Evolutionary conservation across 2,888 invertebrate species (phyloP).

Genomic region (Pseudeuparius sepicola): DNA sequence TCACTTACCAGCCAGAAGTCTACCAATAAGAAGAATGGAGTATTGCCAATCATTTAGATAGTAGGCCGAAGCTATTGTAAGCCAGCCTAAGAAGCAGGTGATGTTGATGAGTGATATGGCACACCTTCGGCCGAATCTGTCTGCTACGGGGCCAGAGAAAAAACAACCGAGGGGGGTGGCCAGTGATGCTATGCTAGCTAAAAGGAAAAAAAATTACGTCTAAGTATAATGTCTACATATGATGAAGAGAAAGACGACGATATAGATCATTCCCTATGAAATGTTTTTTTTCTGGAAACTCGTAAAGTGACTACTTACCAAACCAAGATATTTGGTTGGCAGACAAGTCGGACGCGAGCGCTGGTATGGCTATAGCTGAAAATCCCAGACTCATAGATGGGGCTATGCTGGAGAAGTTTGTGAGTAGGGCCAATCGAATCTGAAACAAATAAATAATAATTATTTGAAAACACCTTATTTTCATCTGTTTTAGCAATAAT

Average conservation of each 20-base stretch:
- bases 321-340: conserved; percentile 45
- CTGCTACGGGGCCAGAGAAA: conserved; percentile 42
- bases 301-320: too few relatives aligned
- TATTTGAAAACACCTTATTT: too few relatives aligned
- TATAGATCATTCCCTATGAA: too few relatives aligned
- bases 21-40: conserved; percentile 38
- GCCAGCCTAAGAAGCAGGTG: conserved; percentile 44
- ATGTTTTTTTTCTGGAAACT: too few relatives aligned
- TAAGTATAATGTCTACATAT: too few relatives aligned
- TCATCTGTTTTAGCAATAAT: too few relatives aligned
- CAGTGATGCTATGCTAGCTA: conserved; percentile 46
- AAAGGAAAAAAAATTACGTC: conserved; percentile 20
- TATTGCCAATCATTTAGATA: conserved; percentile 28
- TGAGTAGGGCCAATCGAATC: conserved; percentile 42
- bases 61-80: conserved; percentile 39
- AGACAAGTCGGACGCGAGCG: conserved; percentile 34
- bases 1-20: conserved; percentile 40
- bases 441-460: too few relatives aligned
- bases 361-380: conserved; percentile 45
- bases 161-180: conserved; percentile 47
- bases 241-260: too few relatives aligned
- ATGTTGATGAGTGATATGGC: conserved; percentile 41
- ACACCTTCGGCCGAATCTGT: conserved; percentile 43
- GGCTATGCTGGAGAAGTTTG: conserved; percentile 43
- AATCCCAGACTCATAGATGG: conserved; percentile 50